A percentile compares a stretch with the other conserved stretches of the same genome.
Conservation (phyloP, 1,140 invertebrate species). For the Aphaenogaster rudis region DNA sequence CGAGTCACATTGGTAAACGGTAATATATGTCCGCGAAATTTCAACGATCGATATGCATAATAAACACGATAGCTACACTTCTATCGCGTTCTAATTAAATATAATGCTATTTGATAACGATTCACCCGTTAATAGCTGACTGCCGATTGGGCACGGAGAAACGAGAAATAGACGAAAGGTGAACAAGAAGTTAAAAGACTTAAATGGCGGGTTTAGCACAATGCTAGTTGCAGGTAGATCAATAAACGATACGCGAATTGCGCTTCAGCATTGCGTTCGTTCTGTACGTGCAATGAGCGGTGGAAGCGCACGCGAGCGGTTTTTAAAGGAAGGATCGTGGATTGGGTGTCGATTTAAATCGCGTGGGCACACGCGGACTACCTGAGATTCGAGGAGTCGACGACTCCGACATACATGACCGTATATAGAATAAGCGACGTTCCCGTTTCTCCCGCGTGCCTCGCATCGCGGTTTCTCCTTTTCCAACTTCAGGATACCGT, state of each 20-base stretch:
- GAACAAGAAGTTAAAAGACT: background rate
- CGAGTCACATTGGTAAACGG: background rate
- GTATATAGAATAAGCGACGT: slow-evolving; percentile 78
- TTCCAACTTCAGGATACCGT: slow-evolving; percentile 8
- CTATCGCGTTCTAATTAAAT: background rate
- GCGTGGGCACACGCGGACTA: background rate
- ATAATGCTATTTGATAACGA: slow-evolving; percentile 13
- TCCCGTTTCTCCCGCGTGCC: slow-evolving; percentile 32
- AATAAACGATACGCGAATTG: background rate
- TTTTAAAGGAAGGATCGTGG: slow-evolving; percentile 26
- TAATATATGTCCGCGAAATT: background rate
- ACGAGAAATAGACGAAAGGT: background rate
- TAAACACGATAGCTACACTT: slow-evolving; percentile 2
- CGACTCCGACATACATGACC: slow-evolving; percentile 79
- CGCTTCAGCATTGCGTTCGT: background rate
- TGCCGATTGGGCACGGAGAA: background rate
- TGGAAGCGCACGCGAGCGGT: slow-evolving; percentile 64
- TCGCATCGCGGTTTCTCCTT: slow-evolving; percentile 46
- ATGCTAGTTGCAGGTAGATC: background rate
- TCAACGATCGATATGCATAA: background rate
- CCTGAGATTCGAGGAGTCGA: slow-evolving; percentile 36
- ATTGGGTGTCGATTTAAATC: slow-evolving; percentile 11
- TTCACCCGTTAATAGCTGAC: background rate
- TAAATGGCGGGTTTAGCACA: background rate
- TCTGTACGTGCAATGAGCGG: slow-evolving; percentile 11